A percentile compares a stretch with the other conserved stretches of the same genome.
phyloP scores from a whole-genome alignment of 2,113 vertebrate genomes.

The Hucho hucho region DNA sequence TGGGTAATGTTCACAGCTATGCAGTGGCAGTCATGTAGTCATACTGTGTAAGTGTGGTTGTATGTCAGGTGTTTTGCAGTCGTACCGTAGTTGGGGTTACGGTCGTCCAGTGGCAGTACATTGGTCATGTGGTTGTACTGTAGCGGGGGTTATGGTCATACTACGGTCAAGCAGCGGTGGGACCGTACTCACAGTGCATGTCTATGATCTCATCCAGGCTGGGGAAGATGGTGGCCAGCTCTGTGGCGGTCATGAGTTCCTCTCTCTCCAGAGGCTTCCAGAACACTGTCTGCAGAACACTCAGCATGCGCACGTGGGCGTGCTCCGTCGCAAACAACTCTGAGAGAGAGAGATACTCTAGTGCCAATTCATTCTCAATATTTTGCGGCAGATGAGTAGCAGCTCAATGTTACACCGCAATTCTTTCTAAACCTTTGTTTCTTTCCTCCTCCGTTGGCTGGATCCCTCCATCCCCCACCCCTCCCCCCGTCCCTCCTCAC shows the following conservation, averaged over 20 bases:
- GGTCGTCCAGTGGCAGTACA: too few relatives aligned
- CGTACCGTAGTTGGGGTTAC: too few relatives aligned
- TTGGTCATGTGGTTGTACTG: too few relatives aligned
- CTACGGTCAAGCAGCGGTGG: too few relatives aligned
- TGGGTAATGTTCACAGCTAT: too few relatives aligned
- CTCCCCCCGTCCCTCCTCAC: slow-evolving; percentile 57
- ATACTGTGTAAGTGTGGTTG: neutral
- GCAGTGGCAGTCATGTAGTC: too few relatives aligned
- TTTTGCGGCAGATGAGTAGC: too few relatives aligned
- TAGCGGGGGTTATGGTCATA: too few relatives aligned
- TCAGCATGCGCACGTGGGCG: slow-evolving; percentile 87
- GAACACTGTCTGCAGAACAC: slow-evolving; percentile 84
- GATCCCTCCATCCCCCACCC: neutral
- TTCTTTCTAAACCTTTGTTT: too few relatives aligned
- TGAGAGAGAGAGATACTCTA: slow-evolving; percentile 33
- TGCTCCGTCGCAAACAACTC: slow-evolving; percentile 89
- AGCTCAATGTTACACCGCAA: too few relatives aligned
- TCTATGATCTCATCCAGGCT: slow-evolving; percentile 87
- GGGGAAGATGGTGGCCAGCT: slow-evolving; percentile 83
- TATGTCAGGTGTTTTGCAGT: neutral
- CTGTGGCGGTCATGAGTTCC: slow-evolving; percentile 65
- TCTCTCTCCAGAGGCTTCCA: slow-evolving; percentile 78
- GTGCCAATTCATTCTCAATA: neutral
- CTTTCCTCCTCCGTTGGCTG: neutral
- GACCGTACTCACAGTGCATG: slow-evolving; percentile 79